phyloP scores from a whole-genome alignment of 1,140 invertebrate species.

The Batillaria attramentaria region DNA sequence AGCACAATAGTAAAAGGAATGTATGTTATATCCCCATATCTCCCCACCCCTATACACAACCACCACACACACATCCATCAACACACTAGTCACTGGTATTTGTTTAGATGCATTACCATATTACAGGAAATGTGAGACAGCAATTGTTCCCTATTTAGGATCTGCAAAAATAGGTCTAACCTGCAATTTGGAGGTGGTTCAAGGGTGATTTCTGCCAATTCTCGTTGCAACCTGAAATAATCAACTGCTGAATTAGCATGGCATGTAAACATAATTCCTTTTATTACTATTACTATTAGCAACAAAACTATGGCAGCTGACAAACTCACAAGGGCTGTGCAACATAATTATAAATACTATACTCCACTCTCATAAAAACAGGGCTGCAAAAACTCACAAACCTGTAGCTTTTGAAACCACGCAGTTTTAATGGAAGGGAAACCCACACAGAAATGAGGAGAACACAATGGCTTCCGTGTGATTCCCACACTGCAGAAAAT shows the following conservation, averaged over 20 bases:
- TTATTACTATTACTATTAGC: background rate
- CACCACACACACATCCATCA: no score
- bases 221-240: constrained; percentile 38
- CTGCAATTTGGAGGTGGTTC: constrained; percentile 43
- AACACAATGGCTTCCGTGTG: no score
- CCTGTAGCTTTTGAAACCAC: no score
- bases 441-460: no score
- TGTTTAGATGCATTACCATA: no score
- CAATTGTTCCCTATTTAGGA: no score
- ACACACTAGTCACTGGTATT: no score
- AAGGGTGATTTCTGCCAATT: constrained; percentile 38
- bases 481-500: no score
- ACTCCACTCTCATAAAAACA: background rate
- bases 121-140: no score
- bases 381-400: background rate
- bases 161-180: constrained; percentile 20
- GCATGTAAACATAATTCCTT: background rate
- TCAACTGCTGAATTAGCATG: background rate
- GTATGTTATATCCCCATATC: background rate
- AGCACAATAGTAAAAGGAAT: background rate
- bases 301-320: background rate
- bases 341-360: background rate
- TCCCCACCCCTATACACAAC: no score
- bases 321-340: background rate
- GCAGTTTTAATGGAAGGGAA: no score